A percentile compares a stretch with the other conserved stretches of the same genome.
These are phyloP conservation scores for Parnassius apollo DNA, from an alignment of 2,888 invertebrate species.

Conservation along the genomic window DNA sequence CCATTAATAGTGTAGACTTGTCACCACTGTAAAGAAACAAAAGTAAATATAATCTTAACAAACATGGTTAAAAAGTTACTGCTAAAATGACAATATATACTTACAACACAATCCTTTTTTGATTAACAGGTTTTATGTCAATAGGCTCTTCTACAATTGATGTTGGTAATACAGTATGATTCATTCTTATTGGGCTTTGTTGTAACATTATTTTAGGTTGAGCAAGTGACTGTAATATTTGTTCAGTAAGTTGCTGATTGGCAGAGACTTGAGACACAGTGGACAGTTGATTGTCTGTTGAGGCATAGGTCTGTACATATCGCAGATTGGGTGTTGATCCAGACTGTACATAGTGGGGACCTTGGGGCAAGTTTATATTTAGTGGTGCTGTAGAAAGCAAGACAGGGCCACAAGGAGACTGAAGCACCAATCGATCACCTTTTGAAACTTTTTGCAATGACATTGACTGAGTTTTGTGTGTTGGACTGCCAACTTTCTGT, in stretches of 20 bases:
- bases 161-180: constrained; percentile 43
- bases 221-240: constrained; percentile 81
- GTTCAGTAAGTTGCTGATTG: constrained; percentile 83
- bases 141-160: constrained; percentile 49
- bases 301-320: constrained; percentile 69
- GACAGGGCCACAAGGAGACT: constrained; percentile 72
- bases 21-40: constrained; percentile 64
- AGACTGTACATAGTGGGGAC: constrained; percentile 74
- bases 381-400: constrained; percentile 68
- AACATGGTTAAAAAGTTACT: constrained; percentile 16
- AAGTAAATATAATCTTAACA: constrained; percentile 5
- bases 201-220: constrained; percentile 70
- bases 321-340: constrained; percentile 70
- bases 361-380: constrained; percentile 64
- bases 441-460: constrained; percentile 62
- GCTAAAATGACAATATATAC: constrained; percentile 42
- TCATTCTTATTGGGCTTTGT: constrained; percentile 48
- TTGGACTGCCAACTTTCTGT: constrained; percentile 73
- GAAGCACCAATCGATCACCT: constrained; percentile 67
- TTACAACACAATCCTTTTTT: constrained; percentile 72
- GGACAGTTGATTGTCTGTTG: constrained; percentile 60
- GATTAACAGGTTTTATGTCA: constrained; percentile 58
- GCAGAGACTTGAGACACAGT: constrained; percentile 77
- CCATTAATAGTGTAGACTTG: constrained; percentile 70
- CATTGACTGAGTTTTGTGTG: constrained; percentile 58